Evolutionary conservation across 2,797 vertebrate genomes (phyloP).

Genomic region (Paratrypauchen microcephalus): DNA sequence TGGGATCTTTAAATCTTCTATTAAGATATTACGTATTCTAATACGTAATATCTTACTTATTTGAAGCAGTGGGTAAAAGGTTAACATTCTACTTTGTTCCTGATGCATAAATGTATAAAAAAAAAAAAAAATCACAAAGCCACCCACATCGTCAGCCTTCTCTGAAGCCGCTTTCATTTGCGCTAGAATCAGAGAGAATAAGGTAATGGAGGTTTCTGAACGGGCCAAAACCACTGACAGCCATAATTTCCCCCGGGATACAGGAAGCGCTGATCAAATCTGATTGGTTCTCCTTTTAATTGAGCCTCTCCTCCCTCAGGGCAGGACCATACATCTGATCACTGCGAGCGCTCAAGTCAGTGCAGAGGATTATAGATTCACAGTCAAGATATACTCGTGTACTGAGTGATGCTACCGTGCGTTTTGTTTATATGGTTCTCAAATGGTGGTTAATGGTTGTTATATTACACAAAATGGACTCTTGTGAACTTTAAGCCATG

Average conservation of each 20-base stretch:
- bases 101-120: background rate
- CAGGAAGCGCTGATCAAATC: constrained; percentile 49
- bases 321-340: constrained; percentile 30
- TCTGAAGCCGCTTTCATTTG: constrained; percentile 30
- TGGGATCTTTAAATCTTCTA: no score
- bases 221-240: constrained; percentile 34
- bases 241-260: constrained; percentile 48
- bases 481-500: no score
- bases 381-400: constrained; percentile 30
- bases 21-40: no score
- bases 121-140: constrained; percentile 1
- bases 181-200: constrained; percentile 50
- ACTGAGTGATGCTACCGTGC: constrained; percentile 25
- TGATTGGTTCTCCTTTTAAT: constrained; percentile 52
- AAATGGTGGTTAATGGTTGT: background rate
- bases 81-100: constrained; percentile 4
- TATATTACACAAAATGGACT: no score
- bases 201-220: constrained; percentile 40
- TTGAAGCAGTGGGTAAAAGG: constrained; percentile 3
- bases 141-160: background rate
- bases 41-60: no score
- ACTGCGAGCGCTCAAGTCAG: constrained; percentile 22
- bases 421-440: constrained; percentile 26
- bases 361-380: constrained; percentile 27
- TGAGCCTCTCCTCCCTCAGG: constrained; percentile 27